Evolutionary conservation across 2,888 invertebrate genomes (phyloP), one percentile per base, ranked within the genome.

Genomic region (Microctonus aethiopoides): DNA sequence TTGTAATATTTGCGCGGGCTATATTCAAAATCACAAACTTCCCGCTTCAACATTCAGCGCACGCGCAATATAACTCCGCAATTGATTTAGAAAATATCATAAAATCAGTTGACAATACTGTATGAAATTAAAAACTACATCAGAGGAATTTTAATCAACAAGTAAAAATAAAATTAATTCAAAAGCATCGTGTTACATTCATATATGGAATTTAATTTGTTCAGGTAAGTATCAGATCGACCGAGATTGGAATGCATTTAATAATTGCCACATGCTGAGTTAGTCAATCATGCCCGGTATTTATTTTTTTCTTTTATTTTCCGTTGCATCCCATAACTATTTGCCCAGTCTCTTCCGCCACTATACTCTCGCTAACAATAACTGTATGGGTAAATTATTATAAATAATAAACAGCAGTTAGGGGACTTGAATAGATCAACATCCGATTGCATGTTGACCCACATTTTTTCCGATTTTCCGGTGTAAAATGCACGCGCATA

Each of bases 391-490:
- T 46, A n/a, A 46, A 46, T 63, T 69, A 69, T 64, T 69, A 60
- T 11, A 64, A 64, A 59, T 72, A 73, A 77, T 78, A 75, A 77
- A 73, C 71, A 71, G 29, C 63, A 13, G 46, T 39, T 36, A 65
- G 70, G 70, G 68, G 68, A 68, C 46, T 72, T 68, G 69, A 78
- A 71, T 75, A 72, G 72, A 69, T 70, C 65, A 26, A 73, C 75
- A 73, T 76, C 74, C 78, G 75, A 78, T 75, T 74, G 76, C 76
- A 75, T 75, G 76, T 73, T 71, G 73, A 65, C 73, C 75, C 74
- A 70, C 68, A 73, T 74, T 46, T 59, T 68, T 54, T 51, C 32
- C 68, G 39, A 59, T 60, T 64, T 65, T 67, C 41, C 67, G 3
- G 46, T 32, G 24, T 46, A 46, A 20, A 46, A 46, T 46, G 20